Conservation (phyloP, 2,888 invertebrate genomes). For the Conchocele bisecta region DNA sequence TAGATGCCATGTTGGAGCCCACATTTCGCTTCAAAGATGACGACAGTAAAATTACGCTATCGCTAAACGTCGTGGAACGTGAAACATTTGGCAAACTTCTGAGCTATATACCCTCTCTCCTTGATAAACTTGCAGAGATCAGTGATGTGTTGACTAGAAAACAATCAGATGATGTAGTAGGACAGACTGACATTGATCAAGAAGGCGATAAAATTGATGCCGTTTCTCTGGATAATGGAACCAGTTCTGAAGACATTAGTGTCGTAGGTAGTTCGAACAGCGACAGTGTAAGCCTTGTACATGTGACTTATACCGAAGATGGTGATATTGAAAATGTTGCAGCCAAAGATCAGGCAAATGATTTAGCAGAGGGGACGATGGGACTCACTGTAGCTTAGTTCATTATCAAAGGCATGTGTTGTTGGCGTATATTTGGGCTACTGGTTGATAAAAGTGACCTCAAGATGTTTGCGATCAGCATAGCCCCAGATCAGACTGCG, state of each 20-base stretch:
- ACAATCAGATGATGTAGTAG: slow-evolving; percentile 1
- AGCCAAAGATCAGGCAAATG: no score
- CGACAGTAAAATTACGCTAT: slow-evolving; percentile 32
- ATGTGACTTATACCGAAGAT: no score
- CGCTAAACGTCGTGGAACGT: slow-evolving; percentile 32
- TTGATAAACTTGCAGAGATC: slow-evolving; percentile 26
- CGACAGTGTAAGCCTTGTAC: no score
- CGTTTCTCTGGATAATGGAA: not conserved
- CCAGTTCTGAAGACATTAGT: not conserved
- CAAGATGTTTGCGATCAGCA: no score
- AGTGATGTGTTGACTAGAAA: not conserved
- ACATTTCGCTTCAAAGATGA: slow-evolving; percentile 50
- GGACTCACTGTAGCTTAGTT: no score
- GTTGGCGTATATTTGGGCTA: no score
- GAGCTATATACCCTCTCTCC: slow-evolving; percentile 53
- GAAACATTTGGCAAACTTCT: slow-evolving; percentile 50
- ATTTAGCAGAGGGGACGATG: no score
- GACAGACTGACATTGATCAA: not conserved
- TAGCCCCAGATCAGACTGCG: no score
- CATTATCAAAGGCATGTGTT: no score
- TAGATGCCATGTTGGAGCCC: slow-evolving; percentile 62
- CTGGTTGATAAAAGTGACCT: no score
- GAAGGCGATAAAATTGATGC: not conserved
- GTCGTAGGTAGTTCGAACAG: no score
- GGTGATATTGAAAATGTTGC: no score